These are phyloP conservation scores for Rissa tridactyla DNA, from an alignment of 2,113 vertebrate genomes.

Conservation along the genomic window DNA sequence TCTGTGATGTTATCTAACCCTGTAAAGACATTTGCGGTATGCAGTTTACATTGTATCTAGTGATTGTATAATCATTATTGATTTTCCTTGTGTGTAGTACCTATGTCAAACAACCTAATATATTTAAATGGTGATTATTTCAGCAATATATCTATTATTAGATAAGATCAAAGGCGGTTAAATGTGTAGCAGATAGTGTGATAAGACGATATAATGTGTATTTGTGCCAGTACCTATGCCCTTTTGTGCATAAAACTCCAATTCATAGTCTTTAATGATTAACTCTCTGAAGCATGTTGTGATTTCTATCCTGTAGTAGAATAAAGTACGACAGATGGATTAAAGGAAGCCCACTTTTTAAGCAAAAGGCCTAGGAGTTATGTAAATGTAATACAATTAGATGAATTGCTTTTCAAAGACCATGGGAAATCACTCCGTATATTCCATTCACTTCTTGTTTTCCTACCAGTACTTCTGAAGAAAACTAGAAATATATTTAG, in stretches of 20 bases:
- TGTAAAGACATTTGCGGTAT: constrained; percentile 72
- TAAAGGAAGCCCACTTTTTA: constrained; percentile 16
- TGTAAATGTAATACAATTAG: constrained; percentile 48
- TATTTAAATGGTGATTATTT: constrained; percentile 84
- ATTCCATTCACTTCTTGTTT: constrained; percentile 55
- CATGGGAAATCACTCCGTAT: constrained; percentile 69
- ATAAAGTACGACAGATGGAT: constrained; percentile 61
- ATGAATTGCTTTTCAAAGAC: constrained; percentile 63
- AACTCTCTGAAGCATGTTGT: constrained; percentile 58
- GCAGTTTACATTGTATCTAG: constrained; percentile 80
- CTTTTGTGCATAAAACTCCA: constrained; percentile 36
- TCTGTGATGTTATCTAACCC: constrained; percentile 79
- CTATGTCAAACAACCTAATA: constrained; percentile 82
- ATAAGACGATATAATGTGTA: constrained; percentile 44
- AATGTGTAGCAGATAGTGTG: constrained; percentile 56
- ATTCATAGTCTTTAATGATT: constrained; percentile 69
- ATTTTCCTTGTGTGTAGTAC: constrained; percentile 77
- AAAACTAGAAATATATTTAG: constrained; percentile 58
- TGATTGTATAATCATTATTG: constrained; percentile 81
- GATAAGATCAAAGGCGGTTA: constrained; percentile 81
- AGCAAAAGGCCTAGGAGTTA: constrained; percentile 38
- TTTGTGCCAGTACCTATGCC: constrained; percentile 28
- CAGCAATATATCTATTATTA: constrained; percentile 71
- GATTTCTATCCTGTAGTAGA: constrained; percentile 54
- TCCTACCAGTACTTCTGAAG: constrained; percentile 58